Conservation (phyloP, 2,797 vertebrate genomes). For the Carduelis carduelis region DNA sequence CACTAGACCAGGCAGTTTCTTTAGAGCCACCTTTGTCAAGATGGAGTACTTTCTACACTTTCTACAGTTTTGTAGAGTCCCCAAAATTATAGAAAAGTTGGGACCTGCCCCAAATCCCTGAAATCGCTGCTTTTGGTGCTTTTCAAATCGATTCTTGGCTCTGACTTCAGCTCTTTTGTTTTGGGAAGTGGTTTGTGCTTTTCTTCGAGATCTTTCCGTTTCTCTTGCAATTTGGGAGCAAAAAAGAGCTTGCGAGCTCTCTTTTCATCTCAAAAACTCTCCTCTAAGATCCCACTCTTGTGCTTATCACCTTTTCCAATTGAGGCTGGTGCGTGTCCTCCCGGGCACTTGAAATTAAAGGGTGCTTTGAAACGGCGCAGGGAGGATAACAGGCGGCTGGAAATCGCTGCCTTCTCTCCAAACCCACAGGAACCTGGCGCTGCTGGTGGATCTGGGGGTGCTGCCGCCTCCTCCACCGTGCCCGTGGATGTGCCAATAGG, state of each 20-base stretch:
- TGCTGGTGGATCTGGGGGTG: background rate
- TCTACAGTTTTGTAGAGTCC: background rate
- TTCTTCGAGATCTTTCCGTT: background rate
- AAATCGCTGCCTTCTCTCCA: background rate
- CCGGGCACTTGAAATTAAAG: slow-evolving; percentile 42
- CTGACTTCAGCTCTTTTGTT: background rate
- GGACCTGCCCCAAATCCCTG: background rate
- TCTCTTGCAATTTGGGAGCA: background rate
- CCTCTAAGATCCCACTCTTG: background rate
- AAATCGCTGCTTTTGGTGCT: background rate
- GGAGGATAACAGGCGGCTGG: background rate
- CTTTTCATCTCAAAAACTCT: slow-evolving; percentile 33
- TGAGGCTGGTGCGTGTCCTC: background rate
- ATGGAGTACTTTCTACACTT: fast-evolving
- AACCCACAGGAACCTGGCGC: background rate
- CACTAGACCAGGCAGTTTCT: too few species aligned
- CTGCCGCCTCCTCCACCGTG: background rate
- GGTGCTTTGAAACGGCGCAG: background rate
- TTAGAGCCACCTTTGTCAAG: background rate
- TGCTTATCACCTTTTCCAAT: slow-evolving; percentile 24
- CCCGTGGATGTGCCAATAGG: background rate
- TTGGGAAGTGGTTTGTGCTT: background rate
- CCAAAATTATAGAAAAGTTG: fast-evolving
- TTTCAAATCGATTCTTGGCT: fast-evolving
- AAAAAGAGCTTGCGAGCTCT: background rate